These are phyloP conservation scores for Pygathrix nemaeus DNA, from an alignment of 2,113 vertebrate species.

Conservation along the genomic window DNA sequence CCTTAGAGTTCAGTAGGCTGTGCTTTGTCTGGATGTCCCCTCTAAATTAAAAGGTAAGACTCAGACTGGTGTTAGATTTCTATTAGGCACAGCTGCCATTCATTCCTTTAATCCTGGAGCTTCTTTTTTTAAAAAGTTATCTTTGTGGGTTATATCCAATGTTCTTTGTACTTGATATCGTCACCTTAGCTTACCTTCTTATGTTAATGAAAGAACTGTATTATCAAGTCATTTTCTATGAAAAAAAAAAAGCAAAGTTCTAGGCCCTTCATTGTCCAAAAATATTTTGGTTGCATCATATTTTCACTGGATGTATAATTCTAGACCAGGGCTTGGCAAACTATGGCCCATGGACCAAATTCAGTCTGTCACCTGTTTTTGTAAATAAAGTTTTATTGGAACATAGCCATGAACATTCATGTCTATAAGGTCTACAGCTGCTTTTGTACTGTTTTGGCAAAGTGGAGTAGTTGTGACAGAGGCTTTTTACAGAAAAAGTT, in stretches of 20 bases:
- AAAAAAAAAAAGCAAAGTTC: neutral
- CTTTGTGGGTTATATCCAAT: neutral
- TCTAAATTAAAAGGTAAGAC: neutral
- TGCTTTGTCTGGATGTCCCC: neutral
- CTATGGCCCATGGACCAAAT: neutral
- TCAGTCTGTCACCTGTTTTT: neutral
- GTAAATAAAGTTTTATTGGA: neutral
- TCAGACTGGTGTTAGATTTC: neutral
- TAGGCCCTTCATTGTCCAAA: neutral
- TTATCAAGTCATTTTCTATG: neutral
- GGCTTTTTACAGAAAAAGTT: neutral
- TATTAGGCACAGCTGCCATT: neutral
- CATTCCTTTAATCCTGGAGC: too few relatives aligned
- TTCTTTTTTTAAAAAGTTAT: neutral
- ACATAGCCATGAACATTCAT: neutral
- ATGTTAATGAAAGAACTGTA: neutral
- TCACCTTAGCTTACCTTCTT: neutral
- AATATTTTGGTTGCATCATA: neutral
- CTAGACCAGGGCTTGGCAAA: neutral
- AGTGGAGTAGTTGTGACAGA: neutral
- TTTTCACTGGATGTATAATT: neutral
- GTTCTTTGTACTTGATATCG: neutral
- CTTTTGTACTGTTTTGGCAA: neutral
- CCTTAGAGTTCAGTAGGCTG: neutral
- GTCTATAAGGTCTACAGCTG: neutral